Percentiles rank a stretch among this genome's conserved stretches.
phyloP scores from a whole-genome alignment of 2,113 vertebrate species.

The Fukomys damarensis region DNA sequence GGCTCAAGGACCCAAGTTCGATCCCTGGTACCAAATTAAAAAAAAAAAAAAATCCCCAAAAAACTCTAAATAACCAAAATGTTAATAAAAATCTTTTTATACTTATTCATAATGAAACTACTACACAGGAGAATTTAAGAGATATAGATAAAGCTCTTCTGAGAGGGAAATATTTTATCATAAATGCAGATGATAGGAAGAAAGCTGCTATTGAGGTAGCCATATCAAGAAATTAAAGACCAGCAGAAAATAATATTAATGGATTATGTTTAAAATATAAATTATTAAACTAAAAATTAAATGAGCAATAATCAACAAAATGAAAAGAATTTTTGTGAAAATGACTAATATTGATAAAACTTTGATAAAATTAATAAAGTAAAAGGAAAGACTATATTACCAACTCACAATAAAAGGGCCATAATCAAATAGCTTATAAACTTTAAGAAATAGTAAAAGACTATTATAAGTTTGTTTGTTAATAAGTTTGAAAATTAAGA shows the following conservation, averaged over 20 bases:
- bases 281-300: constrained; percentile 29
- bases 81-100: background rate
- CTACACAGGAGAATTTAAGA: background rate
- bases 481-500: constrained; percentile 42
- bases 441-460: background rate
- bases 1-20: too few species aligned
- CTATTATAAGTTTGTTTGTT: background rate
- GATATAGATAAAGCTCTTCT: background rate
- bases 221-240: background rate
- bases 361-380: background rate
- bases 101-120: background rate
- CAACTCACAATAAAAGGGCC: background rate
- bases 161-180: background rate
- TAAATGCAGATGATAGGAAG: background rate
- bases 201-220: background rate
- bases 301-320: background rate
- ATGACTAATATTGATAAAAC: background rate
- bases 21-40: too few species aligned
- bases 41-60: too few species aligned
- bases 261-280: constrained; percentile 19
- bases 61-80: background rate
- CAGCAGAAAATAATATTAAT: background rate
- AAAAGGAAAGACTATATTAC: background rate
- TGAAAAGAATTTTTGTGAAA: background rate
- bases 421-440: background rate